These are phyloP conservation scores for Anthrax anthrax DNA, from an alignment of 2,888 invertebrate genomes.

Conservation along the genomic window DNA sequence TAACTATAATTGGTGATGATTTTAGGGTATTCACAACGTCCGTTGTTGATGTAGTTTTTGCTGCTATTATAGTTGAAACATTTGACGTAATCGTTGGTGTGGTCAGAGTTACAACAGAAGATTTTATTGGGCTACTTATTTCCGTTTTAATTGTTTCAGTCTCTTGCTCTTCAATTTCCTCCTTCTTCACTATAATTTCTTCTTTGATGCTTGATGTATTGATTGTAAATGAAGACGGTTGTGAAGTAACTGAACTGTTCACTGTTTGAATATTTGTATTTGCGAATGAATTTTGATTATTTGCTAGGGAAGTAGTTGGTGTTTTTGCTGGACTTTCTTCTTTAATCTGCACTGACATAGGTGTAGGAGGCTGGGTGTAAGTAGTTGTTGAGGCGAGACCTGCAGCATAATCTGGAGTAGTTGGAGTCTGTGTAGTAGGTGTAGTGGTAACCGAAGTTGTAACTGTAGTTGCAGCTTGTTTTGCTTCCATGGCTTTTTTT, in stretches of 20 bases:
- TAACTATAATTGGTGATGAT: not conserved
- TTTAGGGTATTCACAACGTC: not conserved
- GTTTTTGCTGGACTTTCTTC: conserved; percentile 10
- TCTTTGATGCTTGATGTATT: not conserved
- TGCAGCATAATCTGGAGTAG: conserved; percentile 73
- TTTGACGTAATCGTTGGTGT: not conserved
- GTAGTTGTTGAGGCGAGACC: conserved; percentile 49
- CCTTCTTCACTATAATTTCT: conserved; percentile 21
- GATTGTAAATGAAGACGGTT: not conserved
- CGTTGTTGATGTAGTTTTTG: not conserved
- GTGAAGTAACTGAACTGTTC: not conserved
- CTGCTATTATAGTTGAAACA: not conserved
- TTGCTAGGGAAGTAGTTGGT: not conserved
- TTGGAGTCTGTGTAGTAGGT: conserved; percentile 24
- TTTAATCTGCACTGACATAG: conserved; percentile 14
- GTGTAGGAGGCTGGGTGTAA: conserved; percentile 35
- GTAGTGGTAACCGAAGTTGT: conserved; percentile 26
- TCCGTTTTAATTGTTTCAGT: conserved; percentile 18
- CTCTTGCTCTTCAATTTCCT: conserved; percentile 30
- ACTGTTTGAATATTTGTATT: conserved; percentile 5
- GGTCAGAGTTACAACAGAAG: not conserved
- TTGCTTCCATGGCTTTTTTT: conserved; percentile 44
- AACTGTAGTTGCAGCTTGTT: conserved; percentile 31
- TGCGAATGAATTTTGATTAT: not conserved
- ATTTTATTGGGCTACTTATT: conserved; percentile 11